Evolutionary conservation across 2,797 vertebrate genomes (phyloP), one percentile per base, ranked within the genome.

Genomic region (Aulostomus chinensis): DNA sequence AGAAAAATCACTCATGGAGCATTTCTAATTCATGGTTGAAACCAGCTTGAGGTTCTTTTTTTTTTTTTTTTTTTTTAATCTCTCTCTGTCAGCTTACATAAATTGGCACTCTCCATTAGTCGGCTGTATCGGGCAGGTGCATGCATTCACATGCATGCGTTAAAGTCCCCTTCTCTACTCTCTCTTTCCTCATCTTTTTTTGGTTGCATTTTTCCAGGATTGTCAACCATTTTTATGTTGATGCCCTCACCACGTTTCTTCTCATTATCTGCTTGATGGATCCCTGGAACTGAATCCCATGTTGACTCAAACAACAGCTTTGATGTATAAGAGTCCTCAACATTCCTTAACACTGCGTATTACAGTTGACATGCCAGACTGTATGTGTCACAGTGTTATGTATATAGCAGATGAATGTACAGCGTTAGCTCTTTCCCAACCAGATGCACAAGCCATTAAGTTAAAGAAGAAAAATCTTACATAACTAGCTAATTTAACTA

Each of bases 261-360:
- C 6, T 50, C 63, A 24, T 65, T 68, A 73, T 56, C 53, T 68
- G 59, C 54, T 78, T 3, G 16, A 48, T 70, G 34, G 43, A 50
- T 61, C 25, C 58, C 45, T 67, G 52, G 48, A 46, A 65, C 66
- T 61, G 30, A 75, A 64, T 69, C 48, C 39, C 33, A 45, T 53
- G 56, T 49, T 68, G 60, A 80, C 39, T 77, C 66, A 57, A 40
- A n/a, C 31, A 63, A 39, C 63, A 47, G 47, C 28, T 65, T 68
- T 49, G 37, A 6, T 25, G 6, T 25, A n/a, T n/a, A n/a, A n/a
- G n/a, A n/a, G n/a, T n/a, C n/a, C n/a, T n/a, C n/a, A n/a, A n/a
- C n/a, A n/a, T n/a, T n/a, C n/a, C n/a, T n/a, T n/a, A n/a, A n/a
- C n/a, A n/a, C n/a, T n/a, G n/a, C n/a, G n/a, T n/a, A n/a, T n/a